Base-by-base conservation (phyloP, 1,140 invertebrate genomes). In the Campoletis sonorensis region DNA sequence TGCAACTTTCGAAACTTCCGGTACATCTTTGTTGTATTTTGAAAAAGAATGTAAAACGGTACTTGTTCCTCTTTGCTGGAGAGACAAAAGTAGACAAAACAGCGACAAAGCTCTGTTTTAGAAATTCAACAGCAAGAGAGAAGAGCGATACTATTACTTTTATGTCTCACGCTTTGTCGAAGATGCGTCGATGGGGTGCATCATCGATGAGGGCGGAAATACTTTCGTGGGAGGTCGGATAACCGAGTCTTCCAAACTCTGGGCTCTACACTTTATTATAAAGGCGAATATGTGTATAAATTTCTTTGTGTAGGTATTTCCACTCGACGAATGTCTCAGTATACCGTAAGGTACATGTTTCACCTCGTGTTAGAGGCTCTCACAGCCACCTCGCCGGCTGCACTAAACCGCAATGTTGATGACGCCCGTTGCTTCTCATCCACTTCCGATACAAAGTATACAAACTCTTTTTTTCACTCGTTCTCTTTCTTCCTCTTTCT, bases 121-220 rank as follows among this genome's bases (percentile, higher is more conserved):
- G 18, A 27, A 54, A 54, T 58, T 26, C 16, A 13, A 70, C 4
- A 76, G 21, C 40, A 77, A 79, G 79, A 71, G 45, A 51, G 73
- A 83, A 30, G 54, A 79, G 70, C 81, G 83, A 84, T 84, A 85
- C 80, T 81, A 83, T 86, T 79, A 79, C 61, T 67, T 68, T 71
- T 23, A 61, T 78, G 21, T 77, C 51, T 33, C 40, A 45, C 27
- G 40, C 26, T 70, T 18, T 33, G 67, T 70, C 67, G 58, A 61
- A 78, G 76, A 78, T 26, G 76, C 76, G 76, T 40, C 54, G 54
- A 21, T n/a, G 5, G 76, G 76, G 58, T 78, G 58, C 8, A 33
- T 45, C 51, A 61, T 67, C 54, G 80, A 89, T 88, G 86, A 89
- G 89, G 89, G 88, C 89, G 89, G 88, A 89, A 88, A 85, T 85